Evolutionary conservation across 2,888 invertebrate species (phyloP).

Genomic region (Timandra comae): DNA sequence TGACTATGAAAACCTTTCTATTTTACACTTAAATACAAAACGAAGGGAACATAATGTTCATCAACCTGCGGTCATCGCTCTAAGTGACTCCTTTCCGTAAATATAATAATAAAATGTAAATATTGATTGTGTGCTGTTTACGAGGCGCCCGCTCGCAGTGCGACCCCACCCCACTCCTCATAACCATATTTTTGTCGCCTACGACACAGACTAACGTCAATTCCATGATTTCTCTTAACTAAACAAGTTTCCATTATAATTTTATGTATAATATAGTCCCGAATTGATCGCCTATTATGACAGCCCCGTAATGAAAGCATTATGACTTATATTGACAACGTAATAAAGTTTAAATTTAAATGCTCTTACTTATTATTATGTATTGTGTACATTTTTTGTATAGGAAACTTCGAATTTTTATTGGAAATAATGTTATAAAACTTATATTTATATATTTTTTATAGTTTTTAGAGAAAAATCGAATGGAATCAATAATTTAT

Average conservation of each 20-base stretch:
- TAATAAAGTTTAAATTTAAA: slow-evolving; percentile 39
- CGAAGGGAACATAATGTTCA: too few species aligned
- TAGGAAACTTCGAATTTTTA: slow-evolving; percentile 29
- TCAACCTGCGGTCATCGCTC: not conserved
- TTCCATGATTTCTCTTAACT: slow-evolving; percentile 31
- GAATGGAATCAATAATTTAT: slow-evolving; percentile 28
- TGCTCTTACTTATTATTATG: slow-evolving; percentile 36
- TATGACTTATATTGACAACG: slow-evolving; percentile 34
- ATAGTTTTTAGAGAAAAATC: slow-evolving; percentile 10
- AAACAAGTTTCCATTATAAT: slow-evolving; percentile 38
- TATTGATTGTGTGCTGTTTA: slow-evolving; percentile 13
- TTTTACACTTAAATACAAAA: too few species aligned
- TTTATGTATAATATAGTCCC: slow-evolving; percentile 37
- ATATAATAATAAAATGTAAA: slow-evolving; percentile 16
- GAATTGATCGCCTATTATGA: slow-evolving; percentile 40
- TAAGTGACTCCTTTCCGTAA: slow-evolving; percentile 4
- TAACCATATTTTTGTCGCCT: slow-evolving; percentile 28
- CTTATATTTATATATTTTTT: slow-evolving; percentile 25
- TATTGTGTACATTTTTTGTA: slow-evolving; percentile 26
- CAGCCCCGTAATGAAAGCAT: slow-evolving; percentile 35
- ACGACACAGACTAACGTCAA: slow-evolving; percentile 17
- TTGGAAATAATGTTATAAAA: slow-evolving; percentile 28
- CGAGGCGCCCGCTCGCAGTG: slow-evolving; percentile 18
- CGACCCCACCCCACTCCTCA: slow-evolving; percentile 18
- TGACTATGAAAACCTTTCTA: too few species aligned